These are phyloP conservation scores for Fulica atra DNA, from an alignment of 2,113 vertebrate genomes.

Conservation along the genomic window DNA sequence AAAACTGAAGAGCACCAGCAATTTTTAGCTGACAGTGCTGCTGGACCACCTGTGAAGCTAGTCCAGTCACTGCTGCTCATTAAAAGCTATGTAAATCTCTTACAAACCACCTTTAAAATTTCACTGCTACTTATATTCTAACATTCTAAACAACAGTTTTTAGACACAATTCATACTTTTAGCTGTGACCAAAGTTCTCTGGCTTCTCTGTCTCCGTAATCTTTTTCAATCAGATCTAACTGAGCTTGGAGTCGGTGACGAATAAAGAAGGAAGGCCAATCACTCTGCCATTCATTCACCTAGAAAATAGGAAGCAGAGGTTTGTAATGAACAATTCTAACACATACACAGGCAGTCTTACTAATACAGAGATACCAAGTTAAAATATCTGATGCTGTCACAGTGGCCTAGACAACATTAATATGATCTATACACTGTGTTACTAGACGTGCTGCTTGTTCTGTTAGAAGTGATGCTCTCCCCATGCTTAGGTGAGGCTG, in stretches of 20 bases:
- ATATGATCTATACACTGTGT: fast-evolving
- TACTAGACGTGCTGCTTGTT: not conserved
- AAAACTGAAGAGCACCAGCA: not conserved
- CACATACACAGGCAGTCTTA: not conserved
- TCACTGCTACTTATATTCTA: not conserved
- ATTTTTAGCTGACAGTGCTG: not conserved
- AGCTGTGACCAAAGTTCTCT: conserved; percentile 86
- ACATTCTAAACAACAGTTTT: not conserved
- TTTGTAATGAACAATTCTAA: not conserved
- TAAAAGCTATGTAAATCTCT: not conserved
- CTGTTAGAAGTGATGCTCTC: not conserved
- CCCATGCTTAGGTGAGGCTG: not conserved
- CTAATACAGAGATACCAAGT: not conserved
- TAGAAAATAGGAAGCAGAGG: conserved; percentile 22
- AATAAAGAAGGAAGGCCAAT: conserved; percentile 87
- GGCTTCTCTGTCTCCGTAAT: conserved; percentile 87
- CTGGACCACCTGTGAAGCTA: not conserved
- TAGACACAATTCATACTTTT: conserved; percentile 76
- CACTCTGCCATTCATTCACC: conserved; percentile 88
- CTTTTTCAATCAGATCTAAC: conserved; percentile 81
- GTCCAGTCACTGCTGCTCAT: not conserved
- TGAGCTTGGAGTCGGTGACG: conserved; percentile 85
- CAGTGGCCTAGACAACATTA: not conserved
- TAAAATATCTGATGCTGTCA: not conserved
- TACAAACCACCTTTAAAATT: not conserved